These are phyloP conservation scores for Pardosa pseudoannulata DNA, from an alignment of 2,888 invertebrate species.

Conservation along the genomic window DNA sequence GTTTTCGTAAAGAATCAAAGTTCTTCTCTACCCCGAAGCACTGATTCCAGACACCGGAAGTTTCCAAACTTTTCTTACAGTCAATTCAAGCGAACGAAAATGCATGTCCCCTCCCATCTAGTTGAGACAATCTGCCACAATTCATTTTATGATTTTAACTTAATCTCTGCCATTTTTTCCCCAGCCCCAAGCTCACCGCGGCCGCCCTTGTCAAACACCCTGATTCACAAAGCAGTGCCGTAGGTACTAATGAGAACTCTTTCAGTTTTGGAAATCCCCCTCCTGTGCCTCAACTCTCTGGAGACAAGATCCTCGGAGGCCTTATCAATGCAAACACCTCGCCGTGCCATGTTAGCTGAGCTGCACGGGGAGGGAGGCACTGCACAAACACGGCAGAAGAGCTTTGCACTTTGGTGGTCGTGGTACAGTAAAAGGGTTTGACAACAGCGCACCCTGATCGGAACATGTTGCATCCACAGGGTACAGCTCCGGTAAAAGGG, in stretches of 20 bases:
- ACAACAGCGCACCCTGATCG: too few relatives aligned
- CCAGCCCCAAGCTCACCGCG: background rate
- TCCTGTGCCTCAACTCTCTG: background rate
- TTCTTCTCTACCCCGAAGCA: too few relatives aligned
- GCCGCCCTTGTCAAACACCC: background rate
- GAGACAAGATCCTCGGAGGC: background rate
- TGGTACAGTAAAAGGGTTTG: too few relatives aligned
- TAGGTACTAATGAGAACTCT: constrained; percentile 13
- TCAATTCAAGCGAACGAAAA: too few relatives aligned
- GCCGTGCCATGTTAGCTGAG: background rate
- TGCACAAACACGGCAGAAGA: background rate
- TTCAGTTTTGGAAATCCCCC: background rate
- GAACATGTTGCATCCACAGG: too few relatives aligned
- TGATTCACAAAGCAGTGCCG: constrained; percentile 9
- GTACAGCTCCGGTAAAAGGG: too few relatives aligned
- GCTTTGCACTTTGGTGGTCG: too few relatives aligned
- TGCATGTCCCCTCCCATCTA: background rate
- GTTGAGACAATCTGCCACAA: background rate
- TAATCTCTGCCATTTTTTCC: background rate
- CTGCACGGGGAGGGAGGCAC: background rate
- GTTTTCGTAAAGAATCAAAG: too few relatives aligned
- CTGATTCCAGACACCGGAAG: too few relatives aligned
- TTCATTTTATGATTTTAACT: constrained; percentile 1
- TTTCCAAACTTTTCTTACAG: too few relatives aligned
- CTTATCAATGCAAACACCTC: background rate